These are phyloP conservation scores for Malthinus flaveolus DNA, from an alignment of 2,888 invertebrate species.

Conservation along the genomic window DNA sequence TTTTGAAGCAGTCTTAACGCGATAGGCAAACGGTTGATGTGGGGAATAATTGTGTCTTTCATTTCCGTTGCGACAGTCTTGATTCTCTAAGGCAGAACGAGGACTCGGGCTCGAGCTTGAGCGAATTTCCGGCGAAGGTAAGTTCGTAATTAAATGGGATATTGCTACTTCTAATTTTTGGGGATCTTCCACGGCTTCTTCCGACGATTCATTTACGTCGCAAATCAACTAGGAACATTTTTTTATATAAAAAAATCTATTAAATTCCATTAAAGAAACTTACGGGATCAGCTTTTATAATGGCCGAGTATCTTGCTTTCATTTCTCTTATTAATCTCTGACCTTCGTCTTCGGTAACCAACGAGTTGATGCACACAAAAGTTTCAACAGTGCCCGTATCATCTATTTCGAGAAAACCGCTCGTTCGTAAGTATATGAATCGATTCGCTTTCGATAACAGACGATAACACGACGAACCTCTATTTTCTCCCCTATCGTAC, in stretches of 20 bases:
- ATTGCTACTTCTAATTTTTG: conserved; percentile 72
- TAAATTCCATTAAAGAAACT: background rate
- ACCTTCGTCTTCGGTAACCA: conserved; percentile 76
- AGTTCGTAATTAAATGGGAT: conserved; percentile 66
- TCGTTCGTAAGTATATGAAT: conserved; percentile 81
- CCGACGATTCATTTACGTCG: conserved; percentile 27
- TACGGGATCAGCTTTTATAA: conserved; percentile 47
- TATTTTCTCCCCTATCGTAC: conserved; percentile 83
- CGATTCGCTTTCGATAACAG: conserved; percentile 80
- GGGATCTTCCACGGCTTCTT: conserved; percentile 66
- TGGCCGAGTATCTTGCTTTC: conserved; percentile 77
- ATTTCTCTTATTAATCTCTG: conserved; percentile 73
- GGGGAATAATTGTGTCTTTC: conserved; percentile 27
- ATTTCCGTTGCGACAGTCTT: conserved; percentile 45
- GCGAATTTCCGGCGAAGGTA: conserved; percentile 51
- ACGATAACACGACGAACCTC: conserved; percentile 85
- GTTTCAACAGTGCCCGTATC: conserved; percentile 79
- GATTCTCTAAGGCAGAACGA: conserved; percentile 42
- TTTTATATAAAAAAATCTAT: background rate
- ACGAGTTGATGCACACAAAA: conserved; percentile 84
- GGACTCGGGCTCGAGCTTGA: conserved; percentile 40
- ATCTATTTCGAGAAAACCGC: conserved; percentile 84
- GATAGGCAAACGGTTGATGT: conserved; percentile 25
- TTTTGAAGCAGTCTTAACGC: conserved; percentile 28
- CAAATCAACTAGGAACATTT: background rate